Conservation (phyloP, 2,888 invertebrate species). For the Bembecia ichneumoniformis region DNA sequence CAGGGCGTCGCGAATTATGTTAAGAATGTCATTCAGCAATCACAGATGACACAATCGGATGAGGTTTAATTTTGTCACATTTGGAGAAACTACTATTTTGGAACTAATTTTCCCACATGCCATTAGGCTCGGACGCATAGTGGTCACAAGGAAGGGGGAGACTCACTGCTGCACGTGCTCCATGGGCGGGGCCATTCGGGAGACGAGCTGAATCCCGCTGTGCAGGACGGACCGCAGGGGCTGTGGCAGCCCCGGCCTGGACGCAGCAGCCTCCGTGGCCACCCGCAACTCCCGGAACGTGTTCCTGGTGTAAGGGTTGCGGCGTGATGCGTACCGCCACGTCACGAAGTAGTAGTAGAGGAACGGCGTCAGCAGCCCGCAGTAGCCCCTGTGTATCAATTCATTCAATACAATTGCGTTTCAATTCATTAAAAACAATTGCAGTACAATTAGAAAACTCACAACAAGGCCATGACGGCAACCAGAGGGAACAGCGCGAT, state of each 20-base stretch:
- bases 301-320: conserved; percentile 96
- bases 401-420: neutral
- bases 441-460: conserved; percentile 50
- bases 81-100: too few species aligned
- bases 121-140: too few species aligned
- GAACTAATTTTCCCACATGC: too few species aligned
- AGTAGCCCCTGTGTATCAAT: conserved; percentile 80
- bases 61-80: too few species aligned
- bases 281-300: conserved; percentile 91
- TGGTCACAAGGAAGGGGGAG: too few species aligned
- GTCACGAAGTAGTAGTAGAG: conserved; percentile 97
- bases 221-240: conserved; percentile 74
- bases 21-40: too few species aligned
- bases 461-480: conserved; percentile 87
- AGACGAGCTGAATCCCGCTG: conserved; percentile 77
- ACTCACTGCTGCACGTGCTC: conserved; percentile 37
- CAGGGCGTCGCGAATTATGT: too few species aligned
- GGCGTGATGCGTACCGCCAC: conserved; percentile 89
- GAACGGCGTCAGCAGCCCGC: conserved; percentile 92
- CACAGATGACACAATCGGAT: too few species aligned
- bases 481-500: conserved; percentile 91
- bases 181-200: conserved; percentile 82
- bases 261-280: conserved; percentile 77
- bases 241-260: conserved; percentile 78
- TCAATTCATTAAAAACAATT: neutral